A percentile compares a stretch with the other conserved stretches of the same genome.
phyloP scores from a whole-genome alignment of 2,888 invertebrate species.

The Prosapia bicincta region DNA sequence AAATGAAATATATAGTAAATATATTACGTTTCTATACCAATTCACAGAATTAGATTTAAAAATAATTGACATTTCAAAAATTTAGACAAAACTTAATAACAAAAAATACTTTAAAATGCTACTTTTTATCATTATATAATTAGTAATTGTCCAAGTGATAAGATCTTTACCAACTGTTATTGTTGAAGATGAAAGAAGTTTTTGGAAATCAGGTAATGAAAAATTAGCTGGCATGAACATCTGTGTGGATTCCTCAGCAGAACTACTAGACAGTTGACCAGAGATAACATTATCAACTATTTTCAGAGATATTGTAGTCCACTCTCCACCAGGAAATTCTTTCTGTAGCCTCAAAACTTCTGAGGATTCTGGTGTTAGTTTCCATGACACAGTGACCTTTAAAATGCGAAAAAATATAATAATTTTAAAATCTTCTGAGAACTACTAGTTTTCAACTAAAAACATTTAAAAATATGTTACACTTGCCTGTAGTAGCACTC shows the following conservation, averaged over 20 bases:
- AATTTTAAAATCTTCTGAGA: too few species aligned
- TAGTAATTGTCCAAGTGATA: too few species aligned
- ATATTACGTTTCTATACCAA: too few species aligned
- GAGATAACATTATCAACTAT: constrained; percentile 46
- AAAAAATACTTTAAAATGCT: too few species aligned
- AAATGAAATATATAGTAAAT: too few species aligned
- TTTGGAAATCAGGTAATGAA: constrained; percentile 39
- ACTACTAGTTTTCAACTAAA: too few species aligned
- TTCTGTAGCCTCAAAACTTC: constrained; percentile 55
- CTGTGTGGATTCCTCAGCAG: constrained; percentile 3
- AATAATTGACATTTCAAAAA: too few species aligned
- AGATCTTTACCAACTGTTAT: constrained; percentile 35
- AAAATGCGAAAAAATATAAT: constrained; percentile 45
- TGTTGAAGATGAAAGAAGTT: constrained; percentile 36
- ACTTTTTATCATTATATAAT: too few species aligned
- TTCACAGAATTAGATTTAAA: too few species aligned
- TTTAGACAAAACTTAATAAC: too few species aligned
- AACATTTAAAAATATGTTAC: too few species aligned
- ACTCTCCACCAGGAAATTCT: constrained; percentile 58
- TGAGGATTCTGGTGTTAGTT: constrained; percentile 47
- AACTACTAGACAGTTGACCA: constrained; percentile 35
- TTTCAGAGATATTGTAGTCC: constrained; percentile 60
- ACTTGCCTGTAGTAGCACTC: too few species aligned
- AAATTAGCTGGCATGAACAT: constrained; percentile 37
- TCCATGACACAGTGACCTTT: constrained; percentile 67